phyloP scores from a whole-genome alignment of 2,113 vertebrate species.

The Probosciger aterrimus region DNA sequence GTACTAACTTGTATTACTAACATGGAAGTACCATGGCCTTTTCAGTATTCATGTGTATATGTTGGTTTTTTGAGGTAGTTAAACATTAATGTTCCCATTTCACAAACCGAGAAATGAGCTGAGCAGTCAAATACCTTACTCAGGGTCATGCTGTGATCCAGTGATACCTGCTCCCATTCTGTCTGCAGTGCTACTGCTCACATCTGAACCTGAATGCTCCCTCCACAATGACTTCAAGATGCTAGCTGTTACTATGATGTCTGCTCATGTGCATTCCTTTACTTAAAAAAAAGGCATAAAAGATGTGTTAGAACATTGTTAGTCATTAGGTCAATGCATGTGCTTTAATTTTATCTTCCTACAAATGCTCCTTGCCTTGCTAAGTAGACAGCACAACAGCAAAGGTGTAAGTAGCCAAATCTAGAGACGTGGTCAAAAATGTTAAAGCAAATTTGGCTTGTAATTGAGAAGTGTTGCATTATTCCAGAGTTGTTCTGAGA shows the following conservation, averaged over 20 bases:
- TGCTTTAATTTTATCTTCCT: background rate
- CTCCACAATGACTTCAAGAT: background rate
- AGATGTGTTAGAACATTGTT: background rate
- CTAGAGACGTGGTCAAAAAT: background rate
- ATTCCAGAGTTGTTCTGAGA: background rate
- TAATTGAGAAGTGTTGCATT: background rate
- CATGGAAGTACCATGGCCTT: background rate
- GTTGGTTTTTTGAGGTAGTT: background rate
- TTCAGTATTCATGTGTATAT: background rate
- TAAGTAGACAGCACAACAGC: background rate
- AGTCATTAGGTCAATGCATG: background rate
- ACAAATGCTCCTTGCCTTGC: background rate
- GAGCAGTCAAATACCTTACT: background rate
- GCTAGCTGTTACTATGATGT: rapidly evolving
- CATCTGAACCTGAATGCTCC: background rate
- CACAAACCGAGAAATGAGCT: background rate
- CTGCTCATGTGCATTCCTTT: rapidly evolving
- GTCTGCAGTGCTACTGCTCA: background rate
- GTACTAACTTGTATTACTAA: background rate
- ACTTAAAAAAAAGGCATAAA: rapidly evolving
- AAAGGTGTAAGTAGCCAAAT: background rate
- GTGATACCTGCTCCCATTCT: background rate
- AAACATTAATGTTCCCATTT: constrained; percentile 33
- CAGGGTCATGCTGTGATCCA: background rate
- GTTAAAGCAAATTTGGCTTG: background rate